Conservation (phyloP, 2,888 invertebrate species). For the Netelia melanura region DNA sequence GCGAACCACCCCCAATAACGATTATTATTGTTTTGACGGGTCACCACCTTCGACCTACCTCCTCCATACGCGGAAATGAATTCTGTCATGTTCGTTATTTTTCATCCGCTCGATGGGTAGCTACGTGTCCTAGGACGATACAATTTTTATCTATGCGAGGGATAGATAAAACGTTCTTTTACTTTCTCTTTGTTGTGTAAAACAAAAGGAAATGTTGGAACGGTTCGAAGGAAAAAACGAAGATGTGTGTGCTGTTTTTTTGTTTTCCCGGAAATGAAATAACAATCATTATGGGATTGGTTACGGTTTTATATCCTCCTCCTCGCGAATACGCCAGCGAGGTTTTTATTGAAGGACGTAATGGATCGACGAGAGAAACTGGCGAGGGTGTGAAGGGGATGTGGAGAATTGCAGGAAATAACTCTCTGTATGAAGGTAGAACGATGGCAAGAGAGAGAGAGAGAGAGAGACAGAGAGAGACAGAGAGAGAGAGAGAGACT, state of each 20-base stretch:
- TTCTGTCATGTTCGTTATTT: neutral
- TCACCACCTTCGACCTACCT: neutral
- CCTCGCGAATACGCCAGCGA: neutral
- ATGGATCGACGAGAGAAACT: neutral
- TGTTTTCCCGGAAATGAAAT: neutral
- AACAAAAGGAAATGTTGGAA: neutral
- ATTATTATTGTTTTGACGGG: slow-evolving; percentile 75
- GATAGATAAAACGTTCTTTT: neutral
- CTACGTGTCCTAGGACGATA: neutral
- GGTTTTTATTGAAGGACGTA: neutral
- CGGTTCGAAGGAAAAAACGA: slow-evolving; percentile 34
- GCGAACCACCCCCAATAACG: slow-evolving; percentile 72
- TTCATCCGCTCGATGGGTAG: neutral
- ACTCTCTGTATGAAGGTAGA: neutral
- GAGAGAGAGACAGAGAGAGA: neutral
- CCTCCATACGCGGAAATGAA: neutral
- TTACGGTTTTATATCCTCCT: neutral
- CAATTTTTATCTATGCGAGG: neutral
- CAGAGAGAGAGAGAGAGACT: neutral
- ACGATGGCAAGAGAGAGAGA: neutral
- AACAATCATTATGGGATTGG: neutral
- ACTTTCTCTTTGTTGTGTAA: neutral
- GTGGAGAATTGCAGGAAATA: neutral
- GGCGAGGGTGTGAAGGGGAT: neutral
- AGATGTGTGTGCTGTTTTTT: neutral